A percentile compares a stretch with the other conserved stretches of the same genome.
Conservation (phyloP, 2,797 vertebrate species). For the Microctenopoma lineatum region DNA sequence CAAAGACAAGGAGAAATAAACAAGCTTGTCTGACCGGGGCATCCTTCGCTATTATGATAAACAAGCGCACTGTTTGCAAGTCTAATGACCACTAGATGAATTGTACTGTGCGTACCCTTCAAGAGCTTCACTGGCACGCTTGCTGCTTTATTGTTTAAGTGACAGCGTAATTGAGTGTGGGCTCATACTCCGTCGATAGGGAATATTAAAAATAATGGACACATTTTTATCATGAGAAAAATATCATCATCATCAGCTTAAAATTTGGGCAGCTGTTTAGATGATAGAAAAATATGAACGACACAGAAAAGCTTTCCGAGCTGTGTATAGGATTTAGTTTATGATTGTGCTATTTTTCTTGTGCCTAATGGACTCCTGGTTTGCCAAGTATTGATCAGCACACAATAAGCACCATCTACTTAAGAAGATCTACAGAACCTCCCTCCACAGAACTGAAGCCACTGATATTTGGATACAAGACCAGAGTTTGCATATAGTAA, state of each 20-base stretch:
- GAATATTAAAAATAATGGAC: not conserved
- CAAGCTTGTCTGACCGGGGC: slow-evolving; percentile 68
- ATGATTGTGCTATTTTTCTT: slow-evolving; percentile 36
- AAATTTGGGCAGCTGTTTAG: not conserved
- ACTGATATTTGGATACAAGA: slow-evolving; percentile 65
- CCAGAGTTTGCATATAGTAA: slow-evolving; percentile 36
- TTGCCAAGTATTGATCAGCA: slow-evolving; percentile 62
- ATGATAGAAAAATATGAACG: not conserved
- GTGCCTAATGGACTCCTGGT: slow-evolving; percentile 27
- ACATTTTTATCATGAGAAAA: not conserved
- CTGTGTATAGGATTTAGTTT: slow-evolving; percentile 12
- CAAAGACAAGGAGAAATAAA: slow-evolving; percentile 76
- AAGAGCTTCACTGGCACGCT: slow-evolving; percentile 37
- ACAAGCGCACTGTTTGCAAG: slow-evolving; percentile 75
- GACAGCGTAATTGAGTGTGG: not conserved
- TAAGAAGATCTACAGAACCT: slow-evolving; percentile 43
- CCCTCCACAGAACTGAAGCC: slow-evolving; percentile 27
- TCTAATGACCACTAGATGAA: slow-evolving; percentile 67
- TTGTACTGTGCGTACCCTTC: slow-evolving; percentile 46
- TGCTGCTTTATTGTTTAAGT: slow-evolving; percentile 33
- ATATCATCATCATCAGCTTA: not conserved
- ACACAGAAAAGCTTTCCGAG: not conserved
- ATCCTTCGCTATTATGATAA: slow-evolving; percentile 73
- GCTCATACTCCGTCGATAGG: not conserved
- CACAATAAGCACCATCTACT: slow-evolving; percentile 59